Percentiles rank a stretch among this genome's conserved stretches.
These are phyloP conservation scores for Sebastes fasciatus DNA, from an alignment of 2,113 vertebrate species.

Conservation along the genomic window DNA sequence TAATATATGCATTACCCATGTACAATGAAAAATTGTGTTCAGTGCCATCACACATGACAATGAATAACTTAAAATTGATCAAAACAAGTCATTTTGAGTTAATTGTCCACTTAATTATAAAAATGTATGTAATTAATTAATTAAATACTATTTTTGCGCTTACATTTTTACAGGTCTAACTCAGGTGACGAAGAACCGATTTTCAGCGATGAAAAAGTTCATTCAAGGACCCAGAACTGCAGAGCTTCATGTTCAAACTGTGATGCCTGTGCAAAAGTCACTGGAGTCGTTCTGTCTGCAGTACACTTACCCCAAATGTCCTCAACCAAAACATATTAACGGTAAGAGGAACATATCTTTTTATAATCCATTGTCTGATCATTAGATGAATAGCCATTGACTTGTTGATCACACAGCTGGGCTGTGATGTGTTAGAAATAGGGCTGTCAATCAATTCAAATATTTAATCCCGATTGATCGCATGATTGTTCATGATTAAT, in stretches of 20 bases:
- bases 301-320: slow-evolving; percentile 71
- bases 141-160: neutral
- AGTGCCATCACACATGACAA: neutral
- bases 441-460: too few relatives aligned
- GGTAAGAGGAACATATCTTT: slow-evolving; percentile 31
- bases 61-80: neutral
- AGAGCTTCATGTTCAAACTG: rapidly evolving
- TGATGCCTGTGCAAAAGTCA: slow-evolving; percentile 26
- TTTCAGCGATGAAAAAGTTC: slow-evolving; percentile 52
- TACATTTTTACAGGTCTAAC: slow-evolving; percentile 48
- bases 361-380: rapidly evolving
- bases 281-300: slow-evolving; percentile 25
- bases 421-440: neutral
- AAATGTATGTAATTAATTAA: neutral
- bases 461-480: too few relatives aligned
- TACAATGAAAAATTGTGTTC: neutral
- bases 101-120: neutral
- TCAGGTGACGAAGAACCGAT: slow-evolving; percentile 72
- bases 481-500: too few relatives aligned
- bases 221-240: slow-evolving; percentile 32
- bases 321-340: slow-evolving; percentile 37
- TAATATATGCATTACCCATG: neutral
- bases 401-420: neutral
- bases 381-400: neutral
- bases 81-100: neutral